A percentile compares a stretch with the other conserved stretches of the same genome.
phyloP scores from a whole-genome alignment of 1,140 invertebrate species.

The Triops longicaudatus region DNA sequence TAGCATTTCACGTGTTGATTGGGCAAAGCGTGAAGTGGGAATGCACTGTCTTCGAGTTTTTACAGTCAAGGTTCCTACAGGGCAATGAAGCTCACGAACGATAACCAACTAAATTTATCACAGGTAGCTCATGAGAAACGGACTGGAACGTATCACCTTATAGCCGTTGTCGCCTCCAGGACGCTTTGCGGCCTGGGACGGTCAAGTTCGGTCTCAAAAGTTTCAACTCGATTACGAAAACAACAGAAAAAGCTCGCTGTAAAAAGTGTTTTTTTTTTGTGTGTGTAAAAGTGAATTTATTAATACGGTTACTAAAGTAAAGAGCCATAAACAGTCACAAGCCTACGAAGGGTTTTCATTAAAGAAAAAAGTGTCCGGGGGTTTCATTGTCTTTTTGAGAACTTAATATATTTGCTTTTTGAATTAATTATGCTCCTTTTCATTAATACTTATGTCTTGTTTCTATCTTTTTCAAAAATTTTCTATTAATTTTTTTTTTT shows the following conservation, averaged over 20 bases:
- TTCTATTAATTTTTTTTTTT: too few relatives aligned
- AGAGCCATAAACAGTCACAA: too few relatives aligned
- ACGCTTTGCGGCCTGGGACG: neutral
- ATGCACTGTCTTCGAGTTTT: neutral
- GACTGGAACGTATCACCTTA: conserved; percentile 6
- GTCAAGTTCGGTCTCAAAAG: neutral
- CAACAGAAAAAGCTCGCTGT: neutral
- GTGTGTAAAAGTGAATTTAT: too few relatives aligned
- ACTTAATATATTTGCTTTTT: too few relatives aligned
- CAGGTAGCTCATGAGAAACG: neutral
- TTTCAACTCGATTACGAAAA: neutral
- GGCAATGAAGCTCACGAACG: conserved; percentile 14
- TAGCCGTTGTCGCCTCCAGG: conserved; percentile 5
- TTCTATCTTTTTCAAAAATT: too few relatives aligned
- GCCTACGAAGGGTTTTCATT: too few relatives aligned
- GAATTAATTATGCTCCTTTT: too few relatives aligned
- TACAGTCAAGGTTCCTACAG: neutral
- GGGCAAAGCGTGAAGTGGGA: neutral
- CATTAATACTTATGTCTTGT: too few relatives aligned
- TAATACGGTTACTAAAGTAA: too few relatives aligned
- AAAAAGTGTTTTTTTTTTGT: too few relatives aligned
- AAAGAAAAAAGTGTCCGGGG: too few relatives aligned
- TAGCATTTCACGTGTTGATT: conserved; percentile 2
- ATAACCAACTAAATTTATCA: neutral
- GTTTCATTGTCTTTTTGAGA: too few relatives aligned